phyloP scores from a whole-genome alignment of 1,140 invertebrate genomes.

The Rhopalosiphum maidis region DNA sequence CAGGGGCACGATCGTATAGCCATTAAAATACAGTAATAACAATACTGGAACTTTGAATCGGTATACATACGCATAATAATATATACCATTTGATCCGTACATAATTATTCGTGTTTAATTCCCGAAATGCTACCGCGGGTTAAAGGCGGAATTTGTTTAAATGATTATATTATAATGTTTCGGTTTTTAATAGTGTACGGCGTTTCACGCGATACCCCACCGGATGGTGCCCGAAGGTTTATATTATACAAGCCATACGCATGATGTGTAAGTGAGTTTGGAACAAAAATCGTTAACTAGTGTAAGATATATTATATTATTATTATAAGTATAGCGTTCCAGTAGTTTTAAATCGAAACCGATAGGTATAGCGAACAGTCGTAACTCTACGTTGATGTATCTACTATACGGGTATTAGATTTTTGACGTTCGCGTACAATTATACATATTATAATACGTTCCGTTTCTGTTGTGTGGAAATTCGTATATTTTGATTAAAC shows the following conservation, averaged over 20 bases:
- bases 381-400: background rate
- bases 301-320: background rate
- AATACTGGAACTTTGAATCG: background rate
- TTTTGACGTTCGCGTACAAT: background rate
- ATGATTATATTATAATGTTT: background rate
- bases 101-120: constrained; percentile 47
- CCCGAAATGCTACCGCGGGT: constrained; percentile 42
- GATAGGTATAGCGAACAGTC: background rate
- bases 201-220: background rate
- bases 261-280: background rate
- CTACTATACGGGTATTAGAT: background rate
- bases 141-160: constrained; percentile 38
- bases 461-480: background rate
- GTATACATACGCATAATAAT: background rate
- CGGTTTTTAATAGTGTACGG: no score
- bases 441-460: background rate
- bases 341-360: background rate
- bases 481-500: background rate
- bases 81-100: constrained; percentile 6
- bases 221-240: background rate
- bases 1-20: background rate
- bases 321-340: background rate
- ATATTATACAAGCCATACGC: background rate
- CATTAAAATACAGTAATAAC: constrained; percentile 29
- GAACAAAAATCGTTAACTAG: background rate